Evolutionary conservation across 2,888 invertebrate species (phyloP), one percentile per base, ranked within the genome.

Genomic region (Plusia festucae): DNA sequence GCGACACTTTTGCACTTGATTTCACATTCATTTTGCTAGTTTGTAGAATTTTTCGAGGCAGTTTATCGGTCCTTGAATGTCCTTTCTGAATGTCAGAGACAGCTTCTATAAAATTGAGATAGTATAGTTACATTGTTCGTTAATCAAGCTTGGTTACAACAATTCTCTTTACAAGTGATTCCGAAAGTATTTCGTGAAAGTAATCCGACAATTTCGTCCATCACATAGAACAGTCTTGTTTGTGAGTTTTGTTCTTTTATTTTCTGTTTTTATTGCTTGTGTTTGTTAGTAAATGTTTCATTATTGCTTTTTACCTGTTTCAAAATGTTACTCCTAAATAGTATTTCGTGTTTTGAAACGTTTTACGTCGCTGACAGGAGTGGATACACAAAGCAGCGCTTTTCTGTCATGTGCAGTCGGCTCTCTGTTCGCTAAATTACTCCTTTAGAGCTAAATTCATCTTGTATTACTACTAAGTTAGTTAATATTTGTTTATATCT

Each of bases 341-440:
- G 18, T 60, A 40, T 20, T 27, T 16, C 46, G 40, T 34, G 20
- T 52, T 56, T 24, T 40, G 9, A 55, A 49, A 18, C 34, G 51
- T 53, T 34, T 53, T 65, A 62, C 20, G 16, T 65, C 24, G 13
- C 59, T 20, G 61, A 32, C 53, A 24, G 40, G 16, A 11, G 24
- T 64, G 55, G 46, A 65, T 78, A 59, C 75, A 57, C 63, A 64
- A 62, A 65, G 66, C 56, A 66, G 66, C 53, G 53, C 61, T 52
- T 46, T 56, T 59, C 64, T 67, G 75, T 61, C 76, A 68, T 62
- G 59, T 60, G 60, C 61, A 67, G 13, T 30, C 22, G n/a, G 16
- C 46, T 56, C 15, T n/a, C n/a, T n/a, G 53, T 46, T 60, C 34
- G 55, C 54, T 15, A 46, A 57, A 59, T 40, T 60, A 15, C 61